Evolutionary conservation across 2,888 invertebrate genomes (phyloP), one percentile per base, ranked within the genome.

Genomic region (Nezara viridula): DNA sequence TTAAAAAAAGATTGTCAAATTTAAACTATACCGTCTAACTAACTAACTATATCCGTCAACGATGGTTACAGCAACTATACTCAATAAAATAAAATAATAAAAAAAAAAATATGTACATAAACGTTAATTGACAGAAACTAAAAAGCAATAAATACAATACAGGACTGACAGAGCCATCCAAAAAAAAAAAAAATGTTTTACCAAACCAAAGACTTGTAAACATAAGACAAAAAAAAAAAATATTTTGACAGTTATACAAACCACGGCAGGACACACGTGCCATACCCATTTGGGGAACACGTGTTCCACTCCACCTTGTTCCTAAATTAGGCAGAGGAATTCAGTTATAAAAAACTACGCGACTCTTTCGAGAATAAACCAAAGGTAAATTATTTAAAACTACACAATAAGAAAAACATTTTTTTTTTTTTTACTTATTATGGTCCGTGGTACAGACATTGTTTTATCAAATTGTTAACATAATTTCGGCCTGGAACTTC

Each of bases 191-290:
- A n/a, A 10, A n/a, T 0, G n/a, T n/a, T n/a, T n/a, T n/a, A n/a
- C n/a, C 5, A 24, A 60, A n/a, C 12, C 3, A 32, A 60, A 27
- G 16, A 60, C 60, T 14, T 60, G 27, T 60, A 14, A 14, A 55
- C 24, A 55, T 14, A 27, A 4, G 5, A 24, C 21, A 50, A 19
- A 19, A 55, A 55, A 55, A 55, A 10, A 55, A 55, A 55, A 55
- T 60, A n/a, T 60, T 60, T 60, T 60, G 60, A 60, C 60, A 60
- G 60, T 60, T 16, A 60, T 60, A 60, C 60, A 60, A 32, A 32
- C 27, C 27, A 60, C n/a, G n/a, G 5, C 5, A 27, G 5, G 27
- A 60, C 14, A 27, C 60, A 60, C 60, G 60, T 60, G 60, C 27
- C 60, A 27, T 14, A 60, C 27, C 27, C 60, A 27, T 60, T 60